phyloP scores from a whole-genome alignment of 1,140 invertebrate species.

The Pseudomyrmex dendroicus region DNA sequence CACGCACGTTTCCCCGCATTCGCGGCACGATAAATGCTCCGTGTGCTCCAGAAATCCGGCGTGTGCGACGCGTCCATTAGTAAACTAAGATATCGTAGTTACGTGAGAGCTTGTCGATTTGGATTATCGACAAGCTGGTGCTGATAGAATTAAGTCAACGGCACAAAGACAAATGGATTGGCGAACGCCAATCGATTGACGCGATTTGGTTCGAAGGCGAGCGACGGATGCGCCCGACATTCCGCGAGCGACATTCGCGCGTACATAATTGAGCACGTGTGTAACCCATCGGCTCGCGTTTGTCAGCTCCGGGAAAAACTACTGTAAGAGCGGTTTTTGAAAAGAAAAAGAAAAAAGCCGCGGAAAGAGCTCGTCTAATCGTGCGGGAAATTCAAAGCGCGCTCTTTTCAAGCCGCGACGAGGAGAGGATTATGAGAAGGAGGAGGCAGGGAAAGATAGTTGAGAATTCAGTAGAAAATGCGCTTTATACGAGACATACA shows the following conservation, averaged over 20 bases:
- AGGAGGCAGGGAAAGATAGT: conserved; percentile 26
- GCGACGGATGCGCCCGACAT: background rate
- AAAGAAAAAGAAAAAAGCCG: background rate
- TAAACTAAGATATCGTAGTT: conserved; percentile 50
- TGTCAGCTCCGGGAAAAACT: too few species aligned
- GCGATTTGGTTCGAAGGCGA: background rate
- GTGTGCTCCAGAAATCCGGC: conserved; percentile 33
- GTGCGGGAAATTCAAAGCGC: conserved; percentile 16
- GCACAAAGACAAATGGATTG: conserved; percentile 15
- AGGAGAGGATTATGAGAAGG: conserved; percentile 37
- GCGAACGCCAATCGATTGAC: background rate
- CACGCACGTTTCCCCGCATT: conserved; percentile 57
- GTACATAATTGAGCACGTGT: background rate
- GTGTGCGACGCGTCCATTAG: conserved; percentile 42
- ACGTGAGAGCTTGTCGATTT: conserved; percentile 9
- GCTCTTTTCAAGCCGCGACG: background rate
- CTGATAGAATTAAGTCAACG: conserved; percentile 35
- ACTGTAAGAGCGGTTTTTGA: too few species aligned
- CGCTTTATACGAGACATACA: conserved; percentile 60
- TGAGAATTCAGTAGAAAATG: conserved; percentile 59
- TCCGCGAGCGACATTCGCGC: too few species aligned
- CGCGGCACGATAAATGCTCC: conserved; percentile 71
- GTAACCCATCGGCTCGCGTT: too few species aligned
- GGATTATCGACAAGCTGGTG: conserved; percentile 22
- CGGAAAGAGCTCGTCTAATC: background rate